Conservation (phyloP, 2,797 vertebrate genomes). For the Hypotaenidia philippensis region DNA sequence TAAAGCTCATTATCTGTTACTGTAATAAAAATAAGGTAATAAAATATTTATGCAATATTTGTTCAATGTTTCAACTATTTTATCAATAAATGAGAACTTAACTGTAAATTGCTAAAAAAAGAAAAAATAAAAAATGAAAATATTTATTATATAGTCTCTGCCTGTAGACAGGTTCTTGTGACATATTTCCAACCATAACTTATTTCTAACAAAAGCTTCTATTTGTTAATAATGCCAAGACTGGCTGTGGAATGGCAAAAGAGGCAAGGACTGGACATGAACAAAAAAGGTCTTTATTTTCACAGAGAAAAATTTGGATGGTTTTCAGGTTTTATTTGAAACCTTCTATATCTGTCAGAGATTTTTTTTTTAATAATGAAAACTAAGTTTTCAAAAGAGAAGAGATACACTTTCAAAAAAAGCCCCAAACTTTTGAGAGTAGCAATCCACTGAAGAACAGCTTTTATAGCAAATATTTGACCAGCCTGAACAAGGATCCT, state of each 20-base stretch:
- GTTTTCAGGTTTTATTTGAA: slow-evolving; percentile 15
- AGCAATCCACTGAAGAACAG: neutral
- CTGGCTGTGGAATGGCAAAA: neutral
- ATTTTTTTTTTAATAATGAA: neutral
- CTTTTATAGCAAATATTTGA: neutral
- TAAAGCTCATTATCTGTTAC: neutral
- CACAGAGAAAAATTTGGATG: neutral
- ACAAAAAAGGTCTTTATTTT: slow-evolving; percentile 8
- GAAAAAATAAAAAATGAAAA: neutral
- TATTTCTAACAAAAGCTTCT: neutral
- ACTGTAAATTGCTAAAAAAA: neutral
- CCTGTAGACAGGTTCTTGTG: neutral
- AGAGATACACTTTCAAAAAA: neutral
- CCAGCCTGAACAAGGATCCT: neutral
- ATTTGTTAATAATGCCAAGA: neutral
- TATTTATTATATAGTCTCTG: neutral
- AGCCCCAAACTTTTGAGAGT: neutral
- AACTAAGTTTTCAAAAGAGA: neutral
- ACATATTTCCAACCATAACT: neutral
- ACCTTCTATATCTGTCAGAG: neutral
- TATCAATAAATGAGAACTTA: neutral
- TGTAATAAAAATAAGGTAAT: too few relatives aligned
- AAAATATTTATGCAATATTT: neutral
- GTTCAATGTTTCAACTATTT: neutral
- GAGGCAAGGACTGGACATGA: neutral